Percentiles rank a stretch among this genome's conserved stretches.
Evolutionary conservation across 2,113 vertebrate genomes (phyloP).

Genomic region (Spilogale gracilis): DNA sequence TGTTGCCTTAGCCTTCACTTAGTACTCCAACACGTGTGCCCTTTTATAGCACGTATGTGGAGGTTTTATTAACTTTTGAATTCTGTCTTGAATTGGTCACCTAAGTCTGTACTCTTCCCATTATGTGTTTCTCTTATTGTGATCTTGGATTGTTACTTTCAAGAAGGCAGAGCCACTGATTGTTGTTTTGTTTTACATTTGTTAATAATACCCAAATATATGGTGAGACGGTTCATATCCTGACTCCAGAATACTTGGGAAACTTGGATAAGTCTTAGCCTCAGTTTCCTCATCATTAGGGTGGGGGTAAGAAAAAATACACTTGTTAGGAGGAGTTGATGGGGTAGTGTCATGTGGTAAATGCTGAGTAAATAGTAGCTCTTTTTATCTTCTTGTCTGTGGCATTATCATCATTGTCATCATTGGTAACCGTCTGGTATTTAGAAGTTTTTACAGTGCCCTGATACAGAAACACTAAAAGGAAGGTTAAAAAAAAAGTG

Average conservation of each 20-base stretch:
- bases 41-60: not conserved
- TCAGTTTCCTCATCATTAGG: not conserved
- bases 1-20: not conserved
- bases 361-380: not conserved
- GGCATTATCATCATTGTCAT: not conserved
- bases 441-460: not conserved
- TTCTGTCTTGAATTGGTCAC: not conserved
- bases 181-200: not conserved
- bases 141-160: not conserved
- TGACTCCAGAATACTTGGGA: not conserved
- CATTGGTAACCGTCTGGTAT: not conserved
- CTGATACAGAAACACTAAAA: not conserved
- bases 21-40: not conserved
- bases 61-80: not conserved
- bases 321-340: not conserved
- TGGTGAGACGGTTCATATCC: not conserved
- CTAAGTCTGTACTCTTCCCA: not conserved
- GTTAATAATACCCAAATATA: not conserved
- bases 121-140: not conserved
- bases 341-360: not conserved
- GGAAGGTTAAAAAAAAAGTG: not conserved
- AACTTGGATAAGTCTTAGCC: not conserved
- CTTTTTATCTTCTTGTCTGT: not conserved
- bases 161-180: not conserved
- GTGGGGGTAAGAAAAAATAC: not conserved